Percentiles rank a stretch among this genome's conserved stretches.
Conservation (phyloP, 2,797 vertebrate genomes). For the Sebastes cheni region DNA sequence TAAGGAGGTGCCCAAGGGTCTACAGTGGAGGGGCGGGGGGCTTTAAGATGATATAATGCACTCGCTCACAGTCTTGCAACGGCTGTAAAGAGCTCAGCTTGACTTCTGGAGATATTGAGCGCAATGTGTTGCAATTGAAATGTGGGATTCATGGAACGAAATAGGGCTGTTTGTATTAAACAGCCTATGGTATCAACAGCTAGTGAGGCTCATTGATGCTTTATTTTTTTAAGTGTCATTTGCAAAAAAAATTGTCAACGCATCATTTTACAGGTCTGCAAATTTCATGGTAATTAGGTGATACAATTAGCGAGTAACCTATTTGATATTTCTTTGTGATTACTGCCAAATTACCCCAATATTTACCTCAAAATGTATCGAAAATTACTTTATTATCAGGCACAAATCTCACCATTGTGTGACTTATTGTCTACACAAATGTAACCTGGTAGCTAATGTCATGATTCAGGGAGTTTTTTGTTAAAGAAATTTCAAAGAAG, state of each 20-base stretch:
- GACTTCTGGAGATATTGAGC: background rate
- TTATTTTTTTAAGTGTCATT: background rate
- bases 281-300: no score
- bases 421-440: no score
- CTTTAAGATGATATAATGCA: slow-evolving; percentile 23
- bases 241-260: background rate
- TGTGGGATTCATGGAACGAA: background rate
- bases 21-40: background rate
- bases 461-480: no score
- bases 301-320: no score
- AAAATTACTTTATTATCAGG: no score
- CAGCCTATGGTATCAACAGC: background rate
- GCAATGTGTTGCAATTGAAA: background rate
- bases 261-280: no score
- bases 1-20: slow-evolving; percentile 24
- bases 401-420: no score
- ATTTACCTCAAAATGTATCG: no score
- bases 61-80: background rate
- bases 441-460: no score
- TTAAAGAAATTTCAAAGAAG: no score
- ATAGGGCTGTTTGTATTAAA: background rate
- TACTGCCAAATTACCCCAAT: no score
- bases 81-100: background rate
- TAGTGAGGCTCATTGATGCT: background rate
- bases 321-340: no score